Evolutionary conservation across 1,140 invertebrate species (phyloP), one percentile per base, ranked within the genome.

Genomic region (Zaprionus africanus): DNA sequence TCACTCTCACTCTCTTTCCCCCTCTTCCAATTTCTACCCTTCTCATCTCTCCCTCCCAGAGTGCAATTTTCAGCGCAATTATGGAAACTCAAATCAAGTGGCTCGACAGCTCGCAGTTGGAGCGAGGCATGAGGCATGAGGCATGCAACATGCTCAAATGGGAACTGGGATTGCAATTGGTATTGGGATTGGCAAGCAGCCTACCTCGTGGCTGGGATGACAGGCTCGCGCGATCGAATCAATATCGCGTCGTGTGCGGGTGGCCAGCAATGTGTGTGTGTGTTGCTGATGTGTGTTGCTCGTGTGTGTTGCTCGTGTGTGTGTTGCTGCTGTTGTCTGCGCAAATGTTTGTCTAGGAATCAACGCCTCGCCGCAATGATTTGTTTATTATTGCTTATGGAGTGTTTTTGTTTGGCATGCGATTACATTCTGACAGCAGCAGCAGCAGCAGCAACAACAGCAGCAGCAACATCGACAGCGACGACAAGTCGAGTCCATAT

Each of bases 311-410:
- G 26, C 26, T 26, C 4, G 57, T 61, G 65, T 66, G 41, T 64
- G 17, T 26, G 49, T 46, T 15, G 67, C 15, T 66, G 53, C 54
- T 65, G 70, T 77, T 81, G 46, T 53, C 51, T 78, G 75, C 59
- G 56, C 74, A 60, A 82, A 68, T 78, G 81, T 70, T 79, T 82
- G 54, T 62, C 66, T 69, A 53, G 71, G 61, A 49, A 76, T 76
- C 73, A 71, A 65, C 73, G 73, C 53, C 61, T 67, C 24, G 41
- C 54, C 61, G 73, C 63, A 78, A 84, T 84, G 85, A 88, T 90
- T 88, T 88, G 84, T 88, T 88, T 88, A 88, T 88, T 88, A 74
- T 90, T 84, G 60, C 81, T 90, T 76, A 90, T 88, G 77, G 79
- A 88, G 82, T 88, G 85, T 85, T 88, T 81, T 88, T 82, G 69